phyloP scores from a whole-genome alignment of 2,888 invertebrate genomes.

The Drosophila villosipedis region DNA sequence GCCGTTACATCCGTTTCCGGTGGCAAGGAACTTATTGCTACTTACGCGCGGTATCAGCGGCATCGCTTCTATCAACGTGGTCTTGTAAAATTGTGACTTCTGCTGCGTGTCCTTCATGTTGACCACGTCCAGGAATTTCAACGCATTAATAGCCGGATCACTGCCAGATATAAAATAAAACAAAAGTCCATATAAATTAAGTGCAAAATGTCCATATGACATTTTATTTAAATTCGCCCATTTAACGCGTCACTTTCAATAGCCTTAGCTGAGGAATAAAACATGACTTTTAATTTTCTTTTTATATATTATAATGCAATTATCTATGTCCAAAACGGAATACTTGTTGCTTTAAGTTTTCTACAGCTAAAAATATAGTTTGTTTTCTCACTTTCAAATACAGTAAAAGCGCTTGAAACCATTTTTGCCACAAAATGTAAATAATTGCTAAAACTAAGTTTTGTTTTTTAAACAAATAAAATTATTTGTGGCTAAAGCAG shows the following conservation, averaged over 20 bases:
- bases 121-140: constrained; percentile 96
- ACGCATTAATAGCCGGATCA: constrained; percentile 95
- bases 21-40: constrained; percentile 27
- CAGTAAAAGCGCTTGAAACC: not conserved
- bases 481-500: not conserved
- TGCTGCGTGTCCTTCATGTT: constrained; percentile 95
- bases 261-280: not conserved
- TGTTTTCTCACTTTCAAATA: not conserved
- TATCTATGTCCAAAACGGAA: not conserved
- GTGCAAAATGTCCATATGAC: constrained; percentile 1
- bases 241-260: not conserved
- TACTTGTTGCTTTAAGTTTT: not conserved
- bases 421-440: not conserved
- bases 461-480: not conserved
- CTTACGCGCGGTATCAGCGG: constrained; percentile 95
- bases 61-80: constrained; percentile 93
- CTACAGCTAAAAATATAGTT: not conserved
- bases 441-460: constrained; percentile 23
- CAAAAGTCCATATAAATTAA: constrained; percentile 29
- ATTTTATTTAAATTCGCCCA: not conserved
- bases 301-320: too few species aligned
- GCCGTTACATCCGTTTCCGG: constrained; percentile 52
- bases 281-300: not conserved
- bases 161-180: constrained; percentile 85
- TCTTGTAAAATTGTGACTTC: constrained; percentile 95